A percentile compares a stretch with the other conserved stretches of the same genome.
These are phyloP conservation scores for Chaenogobius annularis DNA, from an alignment of 2,113 vertebrate genomes.

Conservation along the genomic window DNA sequence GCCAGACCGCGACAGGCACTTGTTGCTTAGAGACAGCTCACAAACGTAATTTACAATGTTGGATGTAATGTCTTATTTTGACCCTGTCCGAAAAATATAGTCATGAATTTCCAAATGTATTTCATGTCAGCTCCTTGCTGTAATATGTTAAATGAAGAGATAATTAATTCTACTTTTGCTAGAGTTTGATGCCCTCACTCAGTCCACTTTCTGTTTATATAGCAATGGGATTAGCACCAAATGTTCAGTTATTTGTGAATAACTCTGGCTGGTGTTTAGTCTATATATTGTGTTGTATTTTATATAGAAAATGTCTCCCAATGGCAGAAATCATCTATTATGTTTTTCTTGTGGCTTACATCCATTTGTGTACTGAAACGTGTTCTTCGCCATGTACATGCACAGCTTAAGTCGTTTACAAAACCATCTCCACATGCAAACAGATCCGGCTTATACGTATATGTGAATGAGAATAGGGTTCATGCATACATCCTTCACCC, in stretches of 20 bases:
- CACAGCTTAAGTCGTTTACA: neutral
- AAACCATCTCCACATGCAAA: neutral
- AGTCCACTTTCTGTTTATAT: neutral
- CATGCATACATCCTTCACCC: neutral
- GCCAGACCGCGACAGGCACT: neutral
- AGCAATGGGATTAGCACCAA: no score
- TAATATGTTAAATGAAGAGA: neutral
- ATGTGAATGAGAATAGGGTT: neutral
- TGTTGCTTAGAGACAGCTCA: neutral
- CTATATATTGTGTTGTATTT: no score
- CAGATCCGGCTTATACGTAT: neutral
- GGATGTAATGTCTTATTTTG: no score
- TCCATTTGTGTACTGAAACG: neutral
- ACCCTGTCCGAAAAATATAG: no score
- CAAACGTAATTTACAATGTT: neutral
- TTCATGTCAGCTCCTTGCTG: no score
- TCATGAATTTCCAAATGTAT: no score
- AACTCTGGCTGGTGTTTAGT: no score
- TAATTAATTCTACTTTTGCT: neutral
- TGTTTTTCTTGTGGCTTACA: neutral
- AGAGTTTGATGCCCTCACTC: neutral
- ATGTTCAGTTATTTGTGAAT: no score
- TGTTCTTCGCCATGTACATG: neutral
- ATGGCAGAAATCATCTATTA: no score
- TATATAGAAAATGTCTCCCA: no score